Conservation (phyloP, 2,888 invertebrate genomes). For the Achlya flavicornis region DNA sequence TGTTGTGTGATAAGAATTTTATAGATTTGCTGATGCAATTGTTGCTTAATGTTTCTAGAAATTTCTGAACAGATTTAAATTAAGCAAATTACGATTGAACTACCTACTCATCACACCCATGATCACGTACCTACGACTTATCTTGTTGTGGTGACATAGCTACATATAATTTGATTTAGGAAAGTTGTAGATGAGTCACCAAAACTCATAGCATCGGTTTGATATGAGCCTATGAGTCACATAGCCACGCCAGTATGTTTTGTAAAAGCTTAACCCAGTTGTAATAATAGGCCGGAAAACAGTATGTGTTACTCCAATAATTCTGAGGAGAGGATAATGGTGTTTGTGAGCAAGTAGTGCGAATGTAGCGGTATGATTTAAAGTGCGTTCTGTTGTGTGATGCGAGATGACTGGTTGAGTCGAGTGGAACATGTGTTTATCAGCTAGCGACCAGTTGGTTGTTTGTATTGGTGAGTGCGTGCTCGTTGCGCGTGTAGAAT, state of each 20-base stretch:
- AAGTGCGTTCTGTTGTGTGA: conserved; percentile 40
- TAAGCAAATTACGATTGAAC: too few species aligned
- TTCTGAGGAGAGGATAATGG: conserved; percentile 20
- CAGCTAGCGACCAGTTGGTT: conserved; percentile 57
- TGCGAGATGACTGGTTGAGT: conserved; percentile 46
- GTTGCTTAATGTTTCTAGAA: too few species aligned
- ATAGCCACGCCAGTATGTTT: not conserved
- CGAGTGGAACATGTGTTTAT: conserved; percentile 60
- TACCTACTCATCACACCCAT: too few species aligned
- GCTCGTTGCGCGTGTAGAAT: conserved; percentile 70
- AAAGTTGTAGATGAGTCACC: conserved; percentile 8
- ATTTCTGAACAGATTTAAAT: too few species aligned
- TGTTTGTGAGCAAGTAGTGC: conserved; percentile 29
- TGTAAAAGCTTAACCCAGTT: conserved; percentile 12
- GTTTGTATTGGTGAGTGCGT: conserved; percentile 78
- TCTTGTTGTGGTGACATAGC: not conserved
- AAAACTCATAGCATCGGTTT: not conserved
- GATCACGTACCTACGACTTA: too few species aligned
- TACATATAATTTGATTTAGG: not conserved
- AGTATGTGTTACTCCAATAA: conserved; percentile 5
- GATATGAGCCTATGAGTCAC: not conserved
- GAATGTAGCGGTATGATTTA: conserved; percentile 39
- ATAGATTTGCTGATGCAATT: not conserved
- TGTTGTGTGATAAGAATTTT: not conserved
- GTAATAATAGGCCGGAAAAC: conserved; percentile 9